A percentile compares a stretch with the other conserved stretches of the same genome.
These are phyloP conservation scores for Apotomis turbidana DNA, from an alignment of 2,888 invertebrate species.

Conservation along the genomic window DNA sequence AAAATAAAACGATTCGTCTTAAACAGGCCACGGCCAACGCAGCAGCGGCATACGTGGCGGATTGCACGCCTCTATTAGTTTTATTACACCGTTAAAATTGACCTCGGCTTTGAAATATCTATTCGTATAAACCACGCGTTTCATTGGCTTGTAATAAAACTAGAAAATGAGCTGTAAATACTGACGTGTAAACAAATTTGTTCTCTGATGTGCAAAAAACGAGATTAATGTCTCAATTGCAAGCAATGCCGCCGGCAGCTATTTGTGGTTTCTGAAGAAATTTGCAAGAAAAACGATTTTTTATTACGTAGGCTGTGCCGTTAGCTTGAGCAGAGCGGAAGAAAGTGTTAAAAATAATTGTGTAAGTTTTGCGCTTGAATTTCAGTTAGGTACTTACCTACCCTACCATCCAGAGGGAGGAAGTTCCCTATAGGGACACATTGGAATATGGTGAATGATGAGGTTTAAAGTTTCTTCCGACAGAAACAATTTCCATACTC, in stretches of 20 bases:
- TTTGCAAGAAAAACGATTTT: background rate
- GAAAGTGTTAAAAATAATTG: background rate
- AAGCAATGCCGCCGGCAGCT: background rate
- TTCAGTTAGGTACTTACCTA: no score
- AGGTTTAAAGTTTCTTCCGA: no score
- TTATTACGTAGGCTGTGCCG: background rate
- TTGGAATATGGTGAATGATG: no score
- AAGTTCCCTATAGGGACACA: no score
- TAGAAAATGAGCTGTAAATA: slow-evolving; percentile 32
- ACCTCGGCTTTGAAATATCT: slow-evolving; percentile 40
- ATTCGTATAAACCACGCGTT: slow-evolving; percentile 26
- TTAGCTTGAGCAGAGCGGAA: background rate
- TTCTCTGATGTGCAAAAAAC: slow-evolving; percentile 37
- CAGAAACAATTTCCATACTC: no score
- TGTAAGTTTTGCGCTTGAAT: no score
- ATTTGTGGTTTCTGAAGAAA: slow-evolving; percentile 16
- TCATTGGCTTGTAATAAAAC: slow-evolving; percentile 34
- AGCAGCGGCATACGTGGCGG: slow-evolving; percentile 28
- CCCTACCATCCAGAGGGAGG: no score
- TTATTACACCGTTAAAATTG: slow-evolving; percentile 35
- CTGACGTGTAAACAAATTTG: slow-evolving; percentile 32
- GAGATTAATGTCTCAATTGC: slow-evolving; percentile 44
- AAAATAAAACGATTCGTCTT: slow-evolving; percentile 18
- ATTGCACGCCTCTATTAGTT: slow-evolving; percentile 32
- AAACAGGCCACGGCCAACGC: slow-evolving; percentile 31